phyloP scores from a whole-genome alignment of 2,797 vertebrate genomes.

The Halcyon badia region DNA sequence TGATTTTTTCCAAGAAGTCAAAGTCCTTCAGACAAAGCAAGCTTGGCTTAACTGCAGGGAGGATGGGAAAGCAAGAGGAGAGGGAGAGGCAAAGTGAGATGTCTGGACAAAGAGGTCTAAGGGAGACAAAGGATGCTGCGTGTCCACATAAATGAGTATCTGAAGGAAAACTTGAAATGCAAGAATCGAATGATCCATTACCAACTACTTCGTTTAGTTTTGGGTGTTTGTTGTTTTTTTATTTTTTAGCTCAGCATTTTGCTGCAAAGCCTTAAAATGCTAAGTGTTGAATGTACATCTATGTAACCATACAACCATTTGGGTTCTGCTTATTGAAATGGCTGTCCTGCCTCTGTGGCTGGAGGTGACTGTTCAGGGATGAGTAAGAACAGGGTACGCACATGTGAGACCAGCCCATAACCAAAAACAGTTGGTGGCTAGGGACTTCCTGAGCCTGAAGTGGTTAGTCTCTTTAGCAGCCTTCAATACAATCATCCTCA shows the following conservation, averaged over 20 bases:
- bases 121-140: not conserved
- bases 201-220: not conserved
- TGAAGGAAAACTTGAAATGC: not conserved
- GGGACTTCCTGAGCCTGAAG: not conserved
- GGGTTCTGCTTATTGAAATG: not conserved
- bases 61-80: not conserved
- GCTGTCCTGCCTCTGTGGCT: not conserved
- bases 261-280: not conserved
- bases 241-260: not conserved
- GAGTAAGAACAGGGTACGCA: not conserved
- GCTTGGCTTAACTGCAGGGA: not conserved
- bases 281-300: not conserved
- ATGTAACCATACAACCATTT: rapidly evolving
- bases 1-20: not conserved
- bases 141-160: rapidly evolving
- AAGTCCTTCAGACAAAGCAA: not conserved
- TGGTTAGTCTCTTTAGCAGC: not conserved
- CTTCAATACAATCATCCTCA: rapidly evolving
- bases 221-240: too few relatives aligned
- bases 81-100: not conserved
- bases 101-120: not conserved
- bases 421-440: not conserved
- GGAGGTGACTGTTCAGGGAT: not conserved
- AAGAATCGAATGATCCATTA: not conserved
- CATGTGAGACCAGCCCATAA: rapidly evolving